These are phyloP conservation scores for Canis aureus DNA, from an alignment of 2,113 vertebrate genomes.

Conservation along the genomic window DNA sequence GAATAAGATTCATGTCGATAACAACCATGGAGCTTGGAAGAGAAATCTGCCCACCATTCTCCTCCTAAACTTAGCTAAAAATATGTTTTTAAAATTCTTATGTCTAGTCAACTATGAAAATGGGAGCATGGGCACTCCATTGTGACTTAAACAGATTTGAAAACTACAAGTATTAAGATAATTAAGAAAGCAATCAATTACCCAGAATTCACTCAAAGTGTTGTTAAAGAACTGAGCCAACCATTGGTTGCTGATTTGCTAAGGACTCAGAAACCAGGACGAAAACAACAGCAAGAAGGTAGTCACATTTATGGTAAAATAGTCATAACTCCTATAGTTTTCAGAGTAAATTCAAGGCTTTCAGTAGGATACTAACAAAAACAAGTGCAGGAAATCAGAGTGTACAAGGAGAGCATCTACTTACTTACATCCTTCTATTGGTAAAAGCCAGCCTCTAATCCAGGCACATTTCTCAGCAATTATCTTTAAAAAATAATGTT, in stretches of 20 bases:
- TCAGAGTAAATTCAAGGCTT: neutral
- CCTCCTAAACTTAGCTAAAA: neutral
- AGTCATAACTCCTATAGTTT: neutral
- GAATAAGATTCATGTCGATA: neutral
- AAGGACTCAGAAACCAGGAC: neutral
- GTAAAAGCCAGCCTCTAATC: neutral
- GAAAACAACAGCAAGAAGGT: neutral
- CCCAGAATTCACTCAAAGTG: neutral
- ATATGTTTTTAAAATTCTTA: neutral
- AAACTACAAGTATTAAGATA: neutral
- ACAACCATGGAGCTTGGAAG: neutral
- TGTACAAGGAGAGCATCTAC: neutral
- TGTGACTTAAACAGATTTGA: neutral
- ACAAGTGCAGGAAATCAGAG: neutral
- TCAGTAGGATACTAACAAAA: neutral
- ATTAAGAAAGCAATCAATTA: neutral
- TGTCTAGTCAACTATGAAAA: neutral
- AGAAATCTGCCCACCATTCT: neutral
- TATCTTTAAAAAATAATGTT: neutral
- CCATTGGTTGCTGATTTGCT: neutral
- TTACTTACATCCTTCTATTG: neutral
- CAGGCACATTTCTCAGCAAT: neutral
- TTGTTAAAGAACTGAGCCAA: neutral
- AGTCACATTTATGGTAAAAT: neutral
- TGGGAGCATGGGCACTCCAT: neutral